Percentiles rank a stretch among this genome's conserved stretches.
These are phyloP conservation scores for Pycnonotus jocosus DNA, from an alignment of 2,113 vertebrate genomes.

Conservation along the genomic window DNA sequence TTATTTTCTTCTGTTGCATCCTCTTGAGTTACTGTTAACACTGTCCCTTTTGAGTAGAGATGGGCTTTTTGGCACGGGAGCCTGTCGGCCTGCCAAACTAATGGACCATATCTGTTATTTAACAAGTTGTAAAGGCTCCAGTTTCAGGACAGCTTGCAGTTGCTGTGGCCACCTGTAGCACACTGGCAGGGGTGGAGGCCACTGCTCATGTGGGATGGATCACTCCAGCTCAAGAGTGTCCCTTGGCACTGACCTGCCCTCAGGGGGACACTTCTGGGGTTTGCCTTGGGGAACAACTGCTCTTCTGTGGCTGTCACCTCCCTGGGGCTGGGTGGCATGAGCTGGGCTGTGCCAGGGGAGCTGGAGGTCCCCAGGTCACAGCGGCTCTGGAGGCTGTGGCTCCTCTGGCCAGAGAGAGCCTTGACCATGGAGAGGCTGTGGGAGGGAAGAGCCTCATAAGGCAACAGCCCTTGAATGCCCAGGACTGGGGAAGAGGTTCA, in stretches of 20 bases:
- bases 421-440: not conserved
- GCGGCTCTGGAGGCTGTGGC: not conserved
- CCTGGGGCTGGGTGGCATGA: accelerated
- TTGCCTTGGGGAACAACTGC: not conserved
- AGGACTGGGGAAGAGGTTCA: not conserved
- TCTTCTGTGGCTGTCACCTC: not conserved
- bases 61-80: slow-evolving; percentile 19
- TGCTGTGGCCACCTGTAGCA: slow-evolving; percentile 55
- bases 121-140: slow-evolving; percentile 40
- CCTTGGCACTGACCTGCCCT: not conserved
- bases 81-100: slow-evolving; percentile 39
- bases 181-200: not conserved
- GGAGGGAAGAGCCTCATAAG: not conserved
- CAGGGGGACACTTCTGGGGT: not conserved
- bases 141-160: slow-evolving; percentile 59
- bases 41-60: slow-evolving; percentile 57
- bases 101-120: slow-evolving; percentile 59
- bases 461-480: not conserved
- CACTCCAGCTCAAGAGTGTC: not conserved
- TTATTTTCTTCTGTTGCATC: slow-evolving; percentile 58
- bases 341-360: not conserved
- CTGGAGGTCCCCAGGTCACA: not conserved
- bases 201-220: not conserved
- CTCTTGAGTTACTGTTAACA: slow-evolving; percentile 64
- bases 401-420: not conserved